A percentile compares a stretch with the other conserved stretches of the same genome.
These are phyloP conservation scores for Ditylenchus dipsaci DNA, from an alignment of 1,140 invertebrate species.

Conservation along the genomic window DNA sequence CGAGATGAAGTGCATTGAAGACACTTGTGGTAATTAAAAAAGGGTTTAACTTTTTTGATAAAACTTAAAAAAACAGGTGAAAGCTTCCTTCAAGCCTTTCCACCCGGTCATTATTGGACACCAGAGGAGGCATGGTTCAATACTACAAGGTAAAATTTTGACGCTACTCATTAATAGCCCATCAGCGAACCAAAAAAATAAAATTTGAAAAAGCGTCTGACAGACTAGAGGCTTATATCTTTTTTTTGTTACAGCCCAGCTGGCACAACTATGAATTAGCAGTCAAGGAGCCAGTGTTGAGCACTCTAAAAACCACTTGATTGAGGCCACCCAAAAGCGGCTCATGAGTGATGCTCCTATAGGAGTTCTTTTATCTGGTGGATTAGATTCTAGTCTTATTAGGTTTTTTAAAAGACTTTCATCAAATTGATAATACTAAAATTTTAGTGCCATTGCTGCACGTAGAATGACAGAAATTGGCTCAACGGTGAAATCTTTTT, in stretches of 20 bases:
- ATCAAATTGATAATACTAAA: not conserved
- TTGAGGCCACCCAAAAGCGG: conserved; percentile 49
- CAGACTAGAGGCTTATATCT: not conserved
- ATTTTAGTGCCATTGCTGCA: conserved; percentile 53
- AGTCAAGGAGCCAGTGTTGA: conserved; percentile 33
- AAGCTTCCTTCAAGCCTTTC: conserved; percentile 36
- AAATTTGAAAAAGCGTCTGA: not conserved
- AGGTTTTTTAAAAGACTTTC: conserved; percentile 5
- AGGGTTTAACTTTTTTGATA: too few relatives aligned
- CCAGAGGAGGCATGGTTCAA: conserved; percentile 50
- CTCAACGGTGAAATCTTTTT: conserved; percentile 47
- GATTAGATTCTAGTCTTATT: conserved; percentile 55
- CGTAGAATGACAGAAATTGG: conserved; percentile 44
- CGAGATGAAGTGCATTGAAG: conserved; percentile 56
- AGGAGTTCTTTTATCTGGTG: conserved; percentile 54
- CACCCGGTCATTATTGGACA: conserved; percentile 53
- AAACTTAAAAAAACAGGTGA: not conserved
- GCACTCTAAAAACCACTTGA: conserved; percentile 39
- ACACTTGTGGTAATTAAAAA: conserved; percentile 38
- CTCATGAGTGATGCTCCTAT: conserved; percentile 57
- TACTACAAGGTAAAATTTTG: conserved; percentile 47
- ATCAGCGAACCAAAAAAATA: not conserved
- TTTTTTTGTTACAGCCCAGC: conserved; percentile 33
- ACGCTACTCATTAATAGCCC: not conserved
- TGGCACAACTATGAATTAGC: conserved; percentile 42